Percentiles rank a stretch among this genome's conserved stretches.
Evolutionary conservation across 1,140 invertebrate genomes (phyloP).

Genomic region (Drosophila sp.): DNA sequence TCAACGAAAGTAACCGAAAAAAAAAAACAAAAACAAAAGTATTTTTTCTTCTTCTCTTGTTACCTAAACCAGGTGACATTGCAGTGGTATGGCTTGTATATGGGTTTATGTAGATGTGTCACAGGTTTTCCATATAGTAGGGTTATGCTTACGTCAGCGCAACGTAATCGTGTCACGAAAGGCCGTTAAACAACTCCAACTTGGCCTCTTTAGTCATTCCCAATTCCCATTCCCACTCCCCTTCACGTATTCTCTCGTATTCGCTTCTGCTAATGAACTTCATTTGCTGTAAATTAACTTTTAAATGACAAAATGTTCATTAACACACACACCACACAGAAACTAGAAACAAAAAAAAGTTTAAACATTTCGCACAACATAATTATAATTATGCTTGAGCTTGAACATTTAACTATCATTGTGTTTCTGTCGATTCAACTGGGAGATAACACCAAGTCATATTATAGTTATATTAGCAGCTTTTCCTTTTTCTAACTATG

Average conservation of each 20-base stretch:
- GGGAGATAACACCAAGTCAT: no score
- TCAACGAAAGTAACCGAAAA: conserved; percentile 25
- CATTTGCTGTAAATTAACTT: conserved; percentile 25
- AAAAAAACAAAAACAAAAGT: conserved; percentile 17
- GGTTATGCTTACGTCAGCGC: conserved; percentile 11
- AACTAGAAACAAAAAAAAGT: neutral
- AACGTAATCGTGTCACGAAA: conserved; percentile 12
- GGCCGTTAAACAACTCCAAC: conserved; percentile 11
- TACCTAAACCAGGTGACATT: conserved; percentile 18
- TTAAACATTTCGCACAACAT: conserved; percentile 4
- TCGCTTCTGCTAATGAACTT: conserved; percentile 19
- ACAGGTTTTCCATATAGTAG: neutral
- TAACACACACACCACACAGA: conserved; percentile 1
- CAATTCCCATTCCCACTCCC: neutral
- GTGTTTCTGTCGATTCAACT: neutral
- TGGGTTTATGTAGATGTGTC: conserved; percentile 8
- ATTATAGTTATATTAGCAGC: no score
- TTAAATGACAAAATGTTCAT: conserved; percentile 26
- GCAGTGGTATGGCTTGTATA: neutral
- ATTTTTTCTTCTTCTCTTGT: conserved; percentile 3
- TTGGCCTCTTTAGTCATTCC: conserved; percentile 9
- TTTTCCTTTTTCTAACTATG: no score
- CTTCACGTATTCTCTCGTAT: neutral
- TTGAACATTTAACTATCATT: conserved; percentile 1
- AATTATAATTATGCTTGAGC: conserved; percentile 7